Base-by-base conservation (phyloP, 1,140 invertebrate genomes). In the Procambarus virginalis region DNA sequence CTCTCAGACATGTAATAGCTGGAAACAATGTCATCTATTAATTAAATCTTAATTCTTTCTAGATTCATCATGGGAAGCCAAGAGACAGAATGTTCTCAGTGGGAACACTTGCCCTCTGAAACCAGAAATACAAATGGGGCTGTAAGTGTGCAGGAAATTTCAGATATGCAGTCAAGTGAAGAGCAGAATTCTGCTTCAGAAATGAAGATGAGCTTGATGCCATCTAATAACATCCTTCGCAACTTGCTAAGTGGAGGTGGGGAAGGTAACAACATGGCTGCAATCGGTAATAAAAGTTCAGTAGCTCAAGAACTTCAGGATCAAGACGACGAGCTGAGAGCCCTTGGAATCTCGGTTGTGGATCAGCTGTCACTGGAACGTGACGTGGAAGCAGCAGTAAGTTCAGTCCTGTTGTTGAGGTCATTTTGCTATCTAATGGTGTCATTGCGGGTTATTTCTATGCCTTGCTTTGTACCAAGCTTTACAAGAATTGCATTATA, bases 361-460 rank as follows among this genome's bases (percentile, higher is more conserved):
- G 90, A 91, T 58, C 90, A 91, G 73, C 22, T 87, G 20, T 86
- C 90, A 20, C 22, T 91, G 68, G 90, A 91, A 76, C 84, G 84
- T 45, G 70, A 83, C 87, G 90, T 91, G 48, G 90, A 86, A 51
- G 90, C 90, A 45, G 90, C 84, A 49, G 90, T 91, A 77, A 91
- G 84, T 86, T 34, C 20, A 14, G 34, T 64, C 20, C 17, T 20
- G 12, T 64, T 64, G 12, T 17, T 20, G 4, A 20, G 17, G 60
- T 17, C 12, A 55, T 1, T 20, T 64, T 64, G 14, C 17, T 64
- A 17, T 64, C 60, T 64, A 17, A 64, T 64, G 14, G 4, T 14
- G 17, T 8, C 6, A 58, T 9, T 9, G 55, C 0, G 55, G 2
- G 55, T 9, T 58, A 58, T 58, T 9, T 58, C 12, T 12, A 58